Base-by-base conservation (phyloP, 1,140 invertebrate genomes). In the Nymphalis io region DNA sequence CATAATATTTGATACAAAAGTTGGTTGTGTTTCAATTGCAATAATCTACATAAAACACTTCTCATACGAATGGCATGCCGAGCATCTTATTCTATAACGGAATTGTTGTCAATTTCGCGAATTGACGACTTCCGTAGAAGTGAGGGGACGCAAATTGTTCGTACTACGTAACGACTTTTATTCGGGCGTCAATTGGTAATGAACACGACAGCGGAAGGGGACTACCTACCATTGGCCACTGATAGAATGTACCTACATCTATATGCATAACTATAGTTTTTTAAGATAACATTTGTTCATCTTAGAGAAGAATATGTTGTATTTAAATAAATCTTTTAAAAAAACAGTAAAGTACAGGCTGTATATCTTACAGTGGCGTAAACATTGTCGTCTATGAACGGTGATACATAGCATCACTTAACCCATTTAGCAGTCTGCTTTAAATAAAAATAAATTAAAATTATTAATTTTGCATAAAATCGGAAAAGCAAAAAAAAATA, bases 41-140 rank as follows among this genome's bases (percentile, higher is more conserved):
- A 46, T 16, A 18, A 46, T 46, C 15, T 3, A 46, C 20, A 55
- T 16, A 57, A 44, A 48, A 59, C n/a, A 21, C 20, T 70, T 70
- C 60, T 44, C 68, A 62, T 70, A 42, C 55, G 33, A 64, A 60
- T 57, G 27, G 61, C 44, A 64, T 27, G 53, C 55, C 66, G 62
- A 73, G 60, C 75, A 76, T 81, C 76, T 81, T 78, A 74, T 71
- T 75, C 72, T 79, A 62, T 74, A 78, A 76, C 68, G 74, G 79
- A 80, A 81, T 81, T 74, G 78, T 68, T 72, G 65, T 75, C 76
- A 87, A 87, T 89, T 86, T 87, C 62, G 85, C 84, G 74, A 83
- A 89, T 89, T 87, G 84, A 74, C 76, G 60, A 79, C 81, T 80
- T 89, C 87, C 87, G 85, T 72, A 72, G 72, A 70, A 68, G 60